These are phyloP conservation scores for Mohoua ochrocephala DNA, from an alignment of 2,113 vertebrate genomes.

Conservation along the genomic window DNA sequence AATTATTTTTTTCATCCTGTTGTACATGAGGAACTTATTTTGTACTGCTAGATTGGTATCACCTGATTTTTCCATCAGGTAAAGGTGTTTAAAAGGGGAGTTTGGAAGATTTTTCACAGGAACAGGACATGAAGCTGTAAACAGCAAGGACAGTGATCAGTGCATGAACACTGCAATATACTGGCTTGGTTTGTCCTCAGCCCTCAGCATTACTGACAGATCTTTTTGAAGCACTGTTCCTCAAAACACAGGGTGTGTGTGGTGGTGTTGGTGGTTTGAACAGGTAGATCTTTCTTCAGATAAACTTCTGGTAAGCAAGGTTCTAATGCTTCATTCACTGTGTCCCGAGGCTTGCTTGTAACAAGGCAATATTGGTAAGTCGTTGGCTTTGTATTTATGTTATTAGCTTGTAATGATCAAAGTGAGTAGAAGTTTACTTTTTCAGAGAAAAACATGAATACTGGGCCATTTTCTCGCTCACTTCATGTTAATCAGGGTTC, in stretches of 20 bases:
- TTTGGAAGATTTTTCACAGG: neutral
- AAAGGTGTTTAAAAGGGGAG: neutral
- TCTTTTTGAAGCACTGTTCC: neutral
- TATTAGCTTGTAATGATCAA: slow-evolving; percentile 4
- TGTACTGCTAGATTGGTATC: neutral
- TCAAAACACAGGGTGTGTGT: neutral
- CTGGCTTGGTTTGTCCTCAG: neutral
- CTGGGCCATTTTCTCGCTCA: neutral
- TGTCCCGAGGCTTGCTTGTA: slow-evolving; percentile 31
- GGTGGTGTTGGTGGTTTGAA: neutral
- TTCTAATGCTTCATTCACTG: slow-evolving; percentile 41
- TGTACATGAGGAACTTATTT: neutral
- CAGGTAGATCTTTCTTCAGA: neutral
- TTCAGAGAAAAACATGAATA: neutral
- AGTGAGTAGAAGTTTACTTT: neutral
- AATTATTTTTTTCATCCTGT: neutral
- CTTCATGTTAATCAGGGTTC: neutral
- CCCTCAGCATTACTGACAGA: neutral
- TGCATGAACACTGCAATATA: neutral
- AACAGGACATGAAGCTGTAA: neutral
- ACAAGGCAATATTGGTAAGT: neutral
- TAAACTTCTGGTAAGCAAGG: neutral
- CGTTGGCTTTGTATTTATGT: neutral
- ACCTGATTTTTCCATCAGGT: neutral
- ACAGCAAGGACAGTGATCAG: neutral